These are phyloP conservation scores for Pithys albifrons DNA, from an alignment of 2,113 vertebrate genomes.

Conservation along the genomic window DNA sequence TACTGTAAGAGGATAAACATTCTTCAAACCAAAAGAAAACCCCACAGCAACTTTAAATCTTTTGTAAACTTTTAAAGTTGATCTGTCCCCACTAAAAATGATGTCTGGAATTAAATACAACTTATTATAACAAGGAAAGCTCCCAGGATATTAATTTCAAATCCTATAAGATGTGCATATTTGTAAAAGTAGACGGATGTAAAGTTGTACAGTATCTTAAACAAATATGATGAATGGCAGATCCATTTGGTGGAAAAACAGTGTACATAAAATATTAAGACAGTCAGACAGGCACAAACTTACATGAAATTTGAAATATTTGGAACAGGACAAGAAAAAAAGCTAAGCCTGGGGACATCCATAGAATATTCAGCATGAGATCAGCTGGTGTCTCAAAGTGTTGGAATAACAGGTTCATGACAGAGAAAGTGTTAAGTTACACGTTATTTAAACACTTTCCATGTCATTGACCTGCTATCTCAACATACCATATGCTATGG, in stretches of 20 bases:
- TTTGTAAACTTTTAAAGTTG: neutral
- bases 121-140: constrained; percentile 1
- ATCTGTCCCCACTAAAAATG: neutral
- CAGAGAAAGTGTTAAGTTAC: constrained; percentile 44
- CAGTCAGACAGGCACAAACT: neutral
- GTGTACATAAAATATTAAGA: neutral
- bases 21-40: accelerated
- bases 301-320: neutral
- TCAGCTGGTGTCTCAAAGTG: neutral
- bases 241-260: neutral
- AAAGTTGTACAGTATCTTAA: constrained; percentile 30
- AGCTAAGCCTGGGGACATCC: neutral
- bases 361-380: neutral
- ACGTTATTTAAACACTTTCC: constrained; percentile 11
- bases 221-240: constrained; percentile 29
- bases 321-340: neutral
- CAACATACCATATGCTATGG: constrained; percentile 54
- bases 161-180: neutral
- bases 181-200: neutral
- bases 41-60: neutral
- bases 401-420: constrained; percentile 37
- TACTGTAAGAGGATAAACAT: neutral
- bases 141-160: neutral
- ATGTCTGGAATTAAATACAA: neutral
- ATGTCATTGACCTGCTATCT: constrained; percentile 47